Evolutionary conservation across 2,888 invertebrate species (phyloP).

Genomic region (Bhutanitis thaidina): DNA sequence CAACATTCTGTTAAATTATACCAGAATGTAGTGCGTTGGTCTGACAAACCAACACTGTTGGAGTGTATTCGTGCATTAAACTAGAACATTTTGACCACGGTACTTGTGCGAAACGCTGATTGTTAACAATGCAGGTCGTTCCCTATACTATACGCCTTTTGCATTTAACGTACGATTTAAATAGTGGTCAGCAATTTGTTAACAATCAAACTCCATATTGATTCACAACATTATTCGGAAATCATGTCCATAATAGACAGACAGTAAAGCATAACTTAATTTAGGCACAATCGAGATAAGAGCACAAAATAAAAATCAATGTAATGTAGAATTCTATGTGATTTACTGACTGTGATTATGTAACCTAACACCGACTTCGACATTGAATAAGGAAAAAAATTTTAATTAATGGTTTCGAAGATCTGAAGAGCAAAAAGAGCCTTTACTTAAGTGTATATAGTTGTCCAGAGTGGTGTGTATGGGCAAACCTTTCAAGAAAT

Average conservation of each 20-base stretch:
- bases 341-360: no score
- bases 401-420: no score
- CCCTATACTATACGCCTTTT: neutral
- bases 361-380: no score
- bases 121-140: constrained; percentile 13
- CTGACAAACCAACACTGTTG: constrained; percentile 10
- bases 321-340: no score
- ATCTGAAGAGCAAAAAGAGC: no score
- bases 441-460: no score
- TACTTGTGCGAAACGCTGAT: neutral
- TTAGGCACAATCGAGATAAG: neutral
- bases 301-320: no score
- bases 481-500: no score
- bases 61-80: constrained; percentile 16
- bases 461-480: no score
- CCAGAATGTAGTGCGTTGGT: no score
- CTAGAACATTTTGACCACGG: constrained; percentile 17
- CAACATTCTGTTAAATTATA: no score
- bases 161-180: neutral
- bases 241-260: neutral
- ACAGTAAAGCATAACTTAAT: neutral
- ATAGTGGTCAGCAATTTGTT: neutral
- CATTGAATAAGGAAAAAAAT: no score
- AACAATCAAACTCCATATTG: constrained; percentile 9
- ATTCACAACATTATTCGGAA: neutral